Percentiles rank a stretch among this genome's conserved stretches.
These are phyloP conservation scores for Andricus quercusramuli DNA, from an alignment of 2,888 invertebrate genomes.

Conservation along the genomic window DNA sequence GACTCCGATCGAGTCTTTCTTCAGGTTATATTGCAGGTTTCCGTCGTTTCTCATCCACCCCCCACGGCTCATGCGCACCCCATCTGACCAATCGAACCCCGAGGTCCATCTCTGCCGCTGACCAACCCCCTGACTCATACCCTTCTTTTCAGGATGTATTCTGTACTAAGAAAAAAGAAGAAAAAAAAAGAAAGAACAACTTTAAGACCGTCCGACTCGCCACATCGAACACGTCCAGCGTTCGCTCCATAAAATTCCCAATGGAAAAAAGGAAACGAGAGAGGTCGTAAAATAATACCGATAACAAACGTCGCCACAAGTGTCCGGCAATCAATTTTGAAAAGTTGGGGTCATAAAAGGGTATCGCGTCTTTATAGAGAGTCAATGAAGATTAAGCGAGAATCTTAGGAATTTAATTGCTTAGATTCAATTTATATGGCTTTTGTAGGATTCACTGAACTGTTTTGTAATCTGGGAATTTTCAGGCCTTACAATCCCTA, in stretches of 20 bases:
- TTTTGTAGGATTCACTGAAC: not conserved
- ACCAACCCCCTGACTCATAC: constrained; percentile 74
- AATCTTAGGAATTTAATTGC: not conserved
- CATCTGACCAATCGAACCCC: constrained; percentile 78
- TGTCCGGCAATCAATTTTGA: constrained; percentile 35
- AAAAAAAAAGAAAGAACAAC: constrained; percentile 54
- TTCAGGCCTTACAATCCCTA: too few relatives aligned
- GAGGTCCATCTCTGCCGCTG: constrained; percentile 77
- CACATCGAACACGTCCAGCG: constrained; percentile 52
- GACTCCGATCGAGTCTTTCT: constrained; percentile 78
- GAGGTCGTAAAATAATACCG: constrained; percentile 36
- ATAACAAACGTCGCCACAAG: constrained; percentile 31
- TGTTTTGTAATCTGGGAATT: not conserved
- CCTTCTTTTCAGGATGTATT: constrained; percentile 66
- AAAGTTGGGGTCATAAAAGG: not conserved
- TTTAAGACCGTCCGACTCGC: constrained; percentile 52
- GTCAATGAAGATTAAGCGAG: not conserved
- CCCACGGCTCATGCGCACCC: constrained; percentile 76
- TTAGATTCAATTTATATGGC: not conserved
- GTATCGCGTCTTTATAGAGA: not conserved
- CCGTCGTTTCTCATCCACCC: constrained; percentile 77
- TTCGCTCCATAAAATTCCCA: constrained; percentile 49
- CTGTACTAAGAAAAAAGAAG: constrained; percentile 67
- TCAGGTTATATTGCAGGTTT: constrained; percentile 78
- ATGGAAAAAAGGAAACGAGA: constrained; percentile 27